Evolutionary conservation across 1,140 invertebrate genomes (phyloP).

Genomic region (Prorops nasuta): DNA sequence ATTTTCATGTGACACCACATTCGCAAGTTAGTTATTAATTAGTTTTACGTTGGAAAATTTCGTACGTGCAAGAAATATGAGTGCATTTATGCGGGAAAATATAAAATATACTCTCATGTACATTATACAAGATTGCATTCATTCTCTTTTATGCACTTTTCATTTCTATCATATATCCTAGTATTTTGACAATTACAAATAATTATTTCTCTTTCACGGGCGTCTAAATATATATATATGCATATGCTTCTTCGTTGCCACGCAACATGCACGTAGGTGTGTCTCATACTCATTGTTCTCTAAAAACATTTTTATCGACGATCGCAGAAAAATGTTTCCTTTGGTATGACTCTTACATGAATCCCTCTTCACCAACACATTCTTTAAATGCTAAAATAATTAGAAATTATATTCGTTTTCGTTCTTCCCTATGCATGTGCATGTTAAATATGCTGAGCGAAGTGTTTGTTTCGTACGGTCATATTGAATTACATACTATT

Average conservation of each 20-base stretch:
- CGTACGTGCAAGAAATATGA: slow-evolving; percentile 33
- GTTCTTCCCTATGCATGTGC: slow-evolving; percentile 15
- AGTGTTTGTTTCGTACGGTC: too few relatives aligned
- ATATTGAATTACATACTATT: too few relatives aligned
- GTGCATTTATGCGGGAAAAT: slow-evolving; percentile 18
- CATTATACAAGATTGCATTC: slow-evolving; percentile 22
- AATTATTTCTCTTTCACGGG: slow-evolving; percentile 9
- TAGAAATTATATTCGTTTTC: slow-evolving; percentile 33
- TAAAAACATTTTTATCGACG: slow-evolving; percentile 9
- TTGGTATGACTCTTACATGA: slow-evolving; percentile 25
- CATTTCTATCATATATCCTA: not conserved
- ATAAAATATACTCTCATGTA: slow-evolving; percentile 30
- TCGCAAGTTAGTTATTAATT: too few relatives aligned
- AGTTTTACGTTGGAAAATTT: too few relatives aligned
- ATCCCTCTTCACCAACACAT: slow-evolving; percentile 22
- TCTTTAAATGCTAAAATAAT: slow-evolving; percentile 31
- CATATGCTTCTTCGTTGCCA: slow-evolving; percentile 15
- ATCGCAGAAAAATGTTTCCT: slow-evolving; percentile 18
- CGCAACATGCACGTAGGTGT: slow-evolving; percentile 9
- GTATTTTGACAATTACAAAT: slow-evolving; percentile 11
- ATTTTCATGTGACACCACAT: too few relatives aligned
- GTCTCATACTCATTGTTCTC: not conserved
- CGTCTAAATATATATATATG: too few relatives aligned
- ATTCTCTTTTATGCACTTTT: not conserved
- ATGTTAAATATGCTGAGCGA: too few relatives aligned